Conservation (phyloP, 2,113 vertebrate genomes). For the Zapornia atra region DNA sequence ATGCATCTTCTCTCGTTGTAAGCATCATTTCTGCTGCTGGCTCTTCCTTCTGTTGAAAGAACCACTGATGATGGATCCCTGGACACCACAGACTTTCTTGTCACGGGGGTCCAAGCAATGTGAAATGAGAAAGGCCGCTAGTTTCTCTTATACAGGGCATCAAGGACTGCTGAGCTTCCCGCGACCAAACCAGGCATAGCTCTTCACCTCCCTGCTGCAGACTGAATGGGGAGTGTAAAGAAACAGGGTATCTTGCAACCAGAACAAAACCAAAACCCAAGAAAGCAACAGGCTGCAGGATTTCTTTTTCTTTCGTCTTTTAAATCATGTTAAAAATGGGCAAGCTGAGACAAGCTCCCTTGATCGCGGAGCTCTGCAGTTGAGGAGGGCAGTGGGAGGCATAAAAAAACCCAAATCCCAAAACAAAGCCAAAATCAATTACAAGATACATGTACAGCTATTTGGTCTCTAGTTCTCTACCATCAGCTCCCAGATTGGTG, state of each 20-base stretch:
- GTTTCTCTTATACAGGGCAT: neutral
- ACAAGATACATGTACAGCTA: slow-evolving; percentile 25
- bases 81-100: neutral
- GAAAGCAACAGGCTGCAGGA: neutral
- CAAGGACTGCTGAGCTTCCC: neutral
- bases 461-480: slow-evolving; percentile 33
- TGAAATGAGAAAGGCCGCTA: neutral
- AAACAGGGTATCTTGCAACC: neutral
- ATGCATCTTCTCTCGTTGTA: neutral
- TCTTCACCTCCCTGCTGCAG: neutral
- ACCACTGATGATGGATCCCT: neutral
- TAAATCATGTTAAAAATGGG: neutral
- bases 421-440: slow-evolving; percentile 49
- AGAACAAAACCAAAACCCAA: neutral
- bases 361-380: neutral
- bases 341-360: neutral
- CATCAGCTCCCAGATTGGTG: slow-evolving; percentile 9
- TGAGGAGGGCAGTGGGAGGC: neutral
- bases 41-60: neutral
- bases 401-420: neutral
- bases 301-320: slow-evolving; percentile 3
- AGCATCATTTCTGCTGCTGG: neutral
- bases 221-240: neutral
- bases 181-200: neutral
- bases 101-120: neutral